Conservation (phyloP, 2,113 vertebrate genomes). For the Gymnogyps californianus region DNA sequence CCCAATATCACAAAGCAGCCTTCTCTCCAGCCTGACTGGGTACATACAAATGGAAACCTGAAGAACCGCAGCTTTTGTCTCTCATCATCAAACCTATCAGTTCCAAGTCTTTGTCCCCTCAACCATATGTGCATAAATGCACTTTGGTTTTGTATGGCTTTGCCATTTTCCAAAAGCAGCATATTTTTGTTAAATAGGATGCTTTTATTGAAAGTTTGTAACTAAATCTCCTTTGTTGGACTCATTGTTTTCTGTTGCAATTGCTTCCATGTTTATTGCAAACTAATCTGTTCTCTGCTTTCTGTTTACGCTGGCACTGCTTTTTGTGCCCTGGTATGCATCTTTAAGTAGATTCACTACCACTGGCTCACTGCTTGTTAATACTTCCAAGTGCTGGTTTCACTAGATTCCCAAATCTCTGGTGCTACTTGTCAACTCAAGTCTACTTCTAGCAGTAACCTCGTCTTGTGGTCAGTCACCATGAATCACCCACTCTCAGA, state of each 20-base stretch:
- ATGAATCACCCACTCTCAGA: background rate
- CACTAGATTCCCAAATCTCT: background rate
- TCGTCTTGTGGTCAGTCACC: background rate
- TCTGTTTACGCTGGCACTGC: conserved; percentile 27
- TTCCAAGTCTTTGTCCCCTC: background rate
- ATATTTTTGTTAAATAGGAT: background rate
- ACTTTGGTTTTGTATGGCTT: background rate
- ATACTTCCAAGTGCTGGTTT: conserved; percentile 26
- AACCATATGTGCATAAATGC: background rate
- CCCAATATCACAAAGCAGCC: background rate
- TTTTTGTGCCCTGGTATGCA: background rate
- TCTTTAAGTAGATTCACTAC: background rate
- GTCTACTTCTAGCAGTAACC: background rate
- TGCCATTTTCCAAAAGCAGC: background rate
- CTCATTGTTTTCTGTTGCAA: conserved; percentile 23
- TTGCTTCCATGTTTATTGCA: conserved; percentile 34
- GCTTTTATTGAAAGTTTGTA: background rate
- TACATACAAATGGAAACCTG: background rate
- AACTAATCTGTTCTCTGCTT: background rate
- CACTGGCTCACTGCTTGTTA: background rate
- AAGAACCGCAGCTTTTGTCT: background rate
- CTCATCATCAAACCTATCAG: background rate
- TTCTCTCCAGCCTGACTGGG: background rate
- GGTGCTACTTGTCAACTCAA: background rate
- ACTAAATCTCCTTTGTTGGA: background rate